Evolutionary conservation across 2,888 invertebrate species (phyloP), one percentile per base, ranked within the genome.

Genomic region (Platerodrilus igneus): DNA sequence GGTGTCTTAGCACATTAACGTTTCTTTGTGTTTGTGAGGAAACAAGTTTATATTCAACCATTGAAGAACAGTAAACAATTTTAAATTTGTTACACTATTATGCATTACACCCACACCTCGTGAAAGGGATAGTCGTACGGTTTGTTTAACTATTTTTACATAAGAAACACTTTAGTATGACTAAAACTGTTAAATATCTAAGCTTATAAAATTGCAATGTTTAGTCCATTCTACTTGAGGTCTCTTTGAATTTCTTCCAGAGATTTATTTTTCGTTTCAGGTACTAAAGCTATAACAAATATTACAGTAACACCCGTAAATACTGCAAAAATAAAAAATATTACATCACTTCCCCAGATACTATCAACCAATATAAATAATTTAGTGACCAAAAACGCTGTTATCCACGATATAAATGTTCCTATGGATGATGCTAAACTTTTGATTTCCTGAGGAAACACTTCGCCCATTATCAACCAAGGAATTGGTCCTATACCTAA

Each of bases 401-500:
- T 69, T 4, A 82, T 58, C 86, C 87, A 87, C 63, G 86, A 87
- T 15, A 82, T 72, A 2, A 86, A 76, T 8, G 86, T 83, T 2
- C 84, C 83, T 9, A 87, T 76, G 1, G 86, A 83, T 1, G 79
- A 76, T 8, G 83, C 83, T 27, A 82, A 72, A 2, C 78, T 81
- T 58, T 86, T 86, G 42, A 86, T 83, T 48, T 85, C 80, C 2
- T 81, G 74, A 32, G 85, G 74, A 64, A 90, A 84, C 6, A 90
- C 70, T 60, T 90, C 90, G 3, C 87, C 79, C 11, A 48, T 36
- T 75, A 85, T 82, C 72, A 88, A 75, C 84, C 85, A 86, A 0
- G 89, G 88, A 16, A 90, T 83, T 0, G 89, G 89, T 0, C 89
- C 89, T 54, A 81, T 83, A 23, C 88, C 88, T 22, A 88, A 57